phyloP scores from a whole-genome alignment of 2,888 invertebrate genomes.

The Caradrina clavipalpis region DNA sequence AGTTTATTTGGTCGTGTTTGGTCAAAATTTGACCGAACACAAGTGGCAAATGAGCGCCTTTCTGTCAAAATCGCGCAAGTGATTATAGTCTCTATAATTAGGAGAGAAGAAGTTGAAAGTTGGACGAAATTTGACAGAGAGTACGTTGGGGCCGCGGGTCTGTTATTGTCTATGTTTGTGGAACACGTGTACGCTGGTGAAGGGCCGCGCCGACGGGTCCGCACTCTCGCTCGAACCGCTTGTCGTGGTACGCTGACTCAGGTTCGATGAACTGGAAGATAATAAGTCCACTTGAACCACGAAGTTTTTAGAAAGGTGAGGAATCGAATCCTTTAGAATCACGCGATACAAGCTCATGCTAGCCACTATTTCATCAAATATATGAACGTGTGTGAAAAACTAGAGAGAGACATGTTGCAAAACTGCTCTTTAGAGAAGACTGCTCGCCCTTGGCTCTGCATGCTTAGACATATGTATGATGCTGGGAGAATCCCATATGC shows the following conservation, averaged over 20 bases:
- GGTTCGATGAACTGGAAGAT: constrained; percentile 76
- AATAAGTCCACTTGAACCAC: not conserved
- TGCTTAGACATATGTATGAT: too few species aligned
- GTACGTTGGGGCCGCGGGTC: not conserved
- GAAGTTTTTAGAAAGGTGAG: not conserved
- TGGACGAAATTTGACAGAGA: constrained; percentile 26
- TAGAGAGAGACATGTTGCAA: too few species aligned
- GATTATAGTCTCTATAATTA: constrained; percentile 4
- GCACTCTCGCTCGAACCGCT: constrained; percentile 82
- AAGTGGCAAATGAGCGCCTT: constrained; percentile 6
- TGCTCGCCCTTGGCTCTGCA: too few species aligned
- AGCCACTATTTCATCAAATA: too few species aligned
- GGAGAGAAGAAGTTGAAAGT: constrained; percentile 3
- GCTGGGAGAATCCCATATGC: too few species aligned
- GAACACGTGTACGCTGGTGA: constrained; percentile 81
- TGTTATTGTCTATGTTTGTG: constrained; percentile 62
- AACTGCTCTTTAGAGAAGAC: too few species aligned
- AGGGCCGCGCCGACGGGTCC: constrained; percentile 87
- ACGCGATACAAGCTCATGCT: too few species aligned
- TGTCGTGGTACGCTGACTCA: constrained; percentile 81
- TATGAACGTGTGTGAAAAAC: too few species aligned
- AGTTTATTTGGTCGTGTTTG: constrained; percentile 5
- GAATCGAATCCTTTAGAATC: too few species aligned
- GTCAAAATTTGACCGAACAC: constrained; percentile 9
- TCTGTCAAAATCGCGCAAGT: constrained; percentile 15